Percentiles rank a stretch among this genome's conserved stretches.
phyloP scores from a whole-genome alignment of 1,140 invertebrate species.

The Tetranychus cinnabarinus region DNA sequence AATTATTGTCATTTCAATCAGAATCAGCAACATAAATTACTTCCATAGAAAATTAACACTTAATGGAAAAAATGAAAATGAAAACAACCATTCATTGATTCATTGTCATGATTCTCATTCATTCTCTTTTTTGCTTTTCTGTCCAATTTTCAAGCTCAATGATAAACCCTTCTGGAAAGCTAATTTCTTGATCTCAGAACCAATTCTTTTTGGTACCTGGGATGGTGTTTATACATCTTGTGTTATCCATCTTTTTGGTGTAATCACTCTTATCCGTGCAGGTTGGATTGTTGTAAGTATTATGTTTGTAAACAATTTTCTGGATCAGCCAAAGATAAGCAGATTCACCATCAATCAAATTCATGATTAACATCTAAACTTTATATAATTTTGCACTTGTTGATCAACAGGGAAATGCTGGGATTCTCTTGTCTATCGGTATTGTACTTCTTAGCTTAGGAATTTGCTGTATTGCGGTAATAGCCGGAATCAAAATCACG shows the following conservation, averaged over 20 bases:
- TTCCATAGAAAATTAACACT: too few relatives aligned
- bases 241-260: conserved; percentile 87
- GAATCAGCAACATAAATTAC: too few relatives aligned
- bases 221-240: conserved; percentile 87
- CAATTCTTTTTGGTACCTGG: conserved; percentile 86
- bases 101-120: background rate
- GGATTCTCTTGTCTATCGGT: conserved; percentile 57
- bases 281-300: conserved; percentile 63
- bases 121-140: background rate
- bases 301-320: background rate
- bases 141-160: background rate
- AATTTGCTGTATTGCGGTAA: conserved; percentile 62
- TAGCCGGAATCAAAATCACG: conserved; percentile 84
- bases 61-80: background rate
- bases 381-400: too few relatives aligned
- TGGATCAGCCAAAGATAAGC: too few relatives aligned
- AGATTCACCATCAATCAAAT: too few relatives aligned
- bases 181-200: conserved; percentile 75
- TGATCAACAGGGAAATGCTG: conserved; percentile 44
- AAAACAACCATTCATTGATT: background rate
- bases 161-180: conserved; percentile 64
- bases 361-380: too few relatives aligned
- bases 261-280: conserved; percentile 81
- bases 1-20: too few relatives aligned
- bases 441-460: conserved; percentile 69